Conservation (phyloP, 2,888 invertebrate genomes). For the Drosophila macrothrix region DNA sequence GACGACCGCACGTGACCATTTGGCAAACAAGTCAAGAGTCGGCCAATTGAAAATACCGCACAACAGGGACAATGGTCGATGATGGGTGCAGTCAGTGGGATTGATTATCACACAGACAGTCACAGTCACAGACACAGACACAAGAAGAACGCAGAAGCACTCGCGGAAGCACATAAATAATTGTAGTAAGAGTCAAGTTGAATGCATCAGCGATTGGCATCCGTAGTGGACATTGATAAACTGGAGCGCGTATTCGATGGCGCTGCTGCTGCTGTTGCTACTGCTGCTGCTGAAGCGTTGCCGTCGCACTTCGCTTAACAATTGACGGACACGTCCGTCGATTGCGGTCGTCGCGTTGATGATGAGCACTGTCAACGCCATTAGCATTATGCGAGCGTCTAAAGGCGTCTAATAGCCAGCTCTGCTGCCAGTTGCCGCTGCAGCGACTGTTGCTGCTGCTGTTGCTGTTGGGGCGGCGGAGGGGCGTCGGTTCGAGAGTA, state of each 20-base stretch:
- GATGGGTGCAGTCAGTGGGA: constrained; percentile 34
- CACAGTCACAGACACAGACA: not conserved
- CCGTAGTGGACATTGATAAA: constrained; percentile 78
- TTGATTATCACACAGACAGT: constrained; percentile 4
- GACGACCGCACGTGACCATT: constrained; percentile 85
- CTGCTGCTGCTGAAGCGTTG: constrained; percentile 63
- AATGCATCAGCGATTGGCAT: constrained; percentile 76
- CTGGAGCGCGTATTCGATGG: constrained; percentile 57
- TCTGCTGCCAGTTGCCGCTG: constrained; percentile 6
- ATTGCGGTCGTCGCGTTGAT: constrained; percentile 75
- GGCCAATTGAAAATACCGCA: constrained; percentile 55
- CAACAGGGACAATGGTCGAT: constrained; percentile 36
- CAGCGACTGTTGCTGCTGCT: not conserved
- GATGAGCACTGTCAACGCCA: constrained; percentile 82
- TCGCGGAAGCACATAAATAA: constrained; percentile 30
- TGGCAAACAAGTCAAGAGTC: constrained; percentile 58
- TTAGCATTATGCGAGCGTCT: constrained; percentile 78
- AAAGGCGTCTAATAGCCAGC: constrained; percentile 74
- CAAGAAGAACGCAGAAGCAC: constrained; percentile 4
- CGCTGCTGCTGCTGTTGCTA: constrained; percentile 16
- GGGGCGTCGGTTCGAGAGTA: constrained; percentile 58
- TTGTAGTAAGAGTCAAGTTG: constrained; percentile 40
- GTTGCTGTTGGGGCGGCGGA: constrained; percentile 21
- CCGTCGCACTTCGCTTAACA: constrained; percentile 79
- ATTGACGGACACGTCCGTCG: constrained; percentile 62